Conservation (phyloP, 1,140 invertebrate species). For the Eurytemora carolleeae region DNA sequence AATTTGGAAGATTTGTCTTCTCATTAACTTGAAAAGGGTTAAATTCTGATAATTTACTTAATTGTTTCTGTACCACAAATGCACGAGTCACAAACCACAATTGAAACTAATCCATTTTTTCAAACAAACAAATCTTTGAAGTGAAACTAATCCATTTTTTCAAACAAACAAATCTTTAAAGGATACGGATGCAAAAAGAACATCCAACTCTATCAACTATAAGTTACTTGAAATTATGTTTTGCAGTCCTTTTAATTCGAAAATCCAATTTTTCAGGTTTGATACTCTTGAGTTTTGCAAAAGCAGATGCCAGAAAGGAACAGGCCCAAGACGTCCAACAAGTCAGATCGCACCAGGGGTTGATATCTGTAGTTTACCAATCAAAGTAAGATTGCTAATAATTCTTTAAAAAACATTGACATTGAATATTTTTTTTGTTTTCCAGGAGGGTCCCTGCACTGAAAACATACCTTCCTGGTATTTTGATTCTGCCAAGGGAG, state of each 20-base stretch:
- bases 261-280: slow-evolving; percentile 11
- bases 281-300: slow-evolving; percentile 17
- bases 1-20: no score
- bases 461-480: slow-evolving; percentile 44
- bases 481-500: slow-evolving; percentile 37
- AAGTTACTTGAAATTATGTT: not conserved
- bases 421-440: not conserved
- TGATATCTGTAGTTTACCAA: slow-evolving; percentile 35
- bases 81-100: no score
- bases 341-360: slow-evolving; percentile 9
- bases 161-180: no score
- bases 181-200: no score
- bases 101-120: no score
- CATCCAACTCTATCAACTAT: no score
- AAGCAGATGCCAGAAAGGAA: slow-evolving; percentile 14
- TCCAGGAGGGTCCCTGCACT: slow-evolving; percentile 37
- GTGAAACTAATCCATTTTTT: no score
- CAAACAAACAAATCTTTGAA: no score
- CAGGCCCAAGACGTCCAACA: not conserved
- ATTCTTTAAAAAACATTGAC: not conserved
- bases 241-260: not conserved
- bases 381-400: slow-evolving; percentile 39
- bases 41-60: no score
- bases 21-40: no score
- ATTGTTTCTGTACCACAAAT: no score